Percentiles rank a stretch among this genome's conserved stretches.
Conservation (phyloP, 1,140 invertebrate species). For the Drosophila insularis region DNA sequence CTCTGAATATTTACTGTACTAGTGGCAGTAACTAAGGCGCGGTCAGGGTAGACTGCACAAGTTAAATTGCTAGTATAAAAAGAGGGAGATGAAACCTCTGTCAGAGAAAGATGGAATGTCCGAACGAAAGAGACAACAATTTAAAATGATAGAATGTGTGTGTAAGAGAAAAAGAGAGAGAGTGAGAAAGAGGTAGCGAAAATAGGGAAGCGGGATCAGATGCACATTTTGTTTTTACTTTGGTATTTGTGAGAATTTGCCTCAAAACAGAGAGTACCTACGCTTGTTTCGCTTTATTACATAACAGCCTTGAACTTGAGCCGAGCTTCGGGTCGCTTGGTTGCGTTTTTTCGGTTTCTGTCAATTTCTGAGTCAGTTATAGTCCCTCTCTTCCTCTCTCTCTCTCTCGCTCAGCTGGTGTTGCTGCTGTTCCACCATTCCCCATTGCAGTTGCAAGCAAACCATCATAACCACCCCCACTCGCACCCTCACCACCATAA, state of each 20-base stretch:
- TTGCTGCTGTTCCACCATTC: conserved; percentile 13
- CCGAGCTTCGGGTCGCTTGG: conserved; percentile 59
- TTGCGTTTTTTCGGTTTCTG: conserved; percentile 31
- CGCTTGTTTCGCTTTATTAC: conserved; percentile 60
- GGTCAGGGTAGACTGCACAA: conserved; percentile 70
- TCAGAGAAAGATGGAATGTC: background rate
- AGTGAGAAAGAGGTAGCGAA: conserved; percentile 15
- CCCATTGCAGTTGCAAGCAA: conserved; percentile 17
- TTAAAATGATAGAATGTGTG: background rate
- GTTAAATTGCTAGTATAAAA: conserved; percentile 49
- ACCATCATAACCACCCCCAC: background rate
- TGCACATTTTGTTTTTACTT: conserved; percentile 12
- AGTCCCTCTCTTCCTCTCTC: conserved; percentile 12
- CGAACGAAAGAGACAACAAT: conserved; percentile 5
- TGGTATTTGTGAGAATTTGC: conserved; percentile 5
- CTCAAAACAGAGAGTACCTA: conserved; percentile 12
- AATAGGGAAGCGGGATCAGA: conserved; percentile 43
- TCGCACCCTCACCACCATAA: background rate
- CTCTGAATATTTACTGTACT: conserved; percentile 14
- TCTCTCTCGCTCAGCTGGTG: background rate
- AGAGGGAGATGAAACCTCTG: conserved; percentile 4
- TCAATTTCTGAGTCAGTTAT: conserved; percentile 39
- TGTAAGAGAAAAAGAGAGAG: conserved; percentile 19
- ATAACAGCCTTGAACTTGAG: conserved; percentile 82
- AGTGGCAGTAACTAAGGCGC: conserved; percentile 55